phyloP scores from a whole-genome alignment of 2,888 invertebrate species.

The Macaria liturata region DNA sequence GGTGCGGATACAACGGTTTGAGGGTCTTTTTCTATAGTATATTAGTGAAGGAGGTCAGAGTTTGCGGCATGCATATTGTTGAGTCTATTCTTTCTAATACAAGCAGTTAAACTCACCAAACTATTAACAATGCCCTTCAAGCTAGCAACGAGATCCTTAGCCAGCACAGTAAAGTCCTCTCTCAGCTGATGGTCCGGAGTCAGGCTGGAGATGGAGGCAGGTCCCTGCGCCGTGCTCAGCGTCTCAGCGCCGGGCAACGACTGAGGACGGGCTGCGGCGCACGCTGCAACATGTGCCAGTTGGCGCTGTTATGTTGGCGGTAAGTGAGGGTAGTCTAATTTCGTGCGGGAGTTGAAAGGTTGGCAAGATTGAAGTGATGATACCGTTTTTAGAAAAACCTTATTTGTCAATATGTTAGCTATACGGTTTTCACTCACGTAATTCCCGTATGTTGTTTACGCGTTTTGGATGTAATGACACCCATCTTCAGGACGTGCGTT shows the following conservation, averaged over 20 bases:
- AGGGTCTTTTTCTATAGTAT: too few relatives aligned
- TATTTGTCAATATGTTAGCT: too few relatives aligned
- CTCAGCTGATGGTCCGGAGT: slow-evolving; percentile 80
- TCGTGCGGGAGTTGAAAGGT: slow-evolving; percentile 4
- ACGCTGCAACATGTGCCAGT: slow-evolving; percentile 50
- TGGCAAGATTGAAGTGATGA: neutral
- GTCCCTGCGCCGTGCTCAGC: slow-evolving; percentile 56
- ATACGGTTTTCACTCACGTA: too few relatives aligned
- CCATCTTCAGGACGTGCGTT: too few relatives aligned
- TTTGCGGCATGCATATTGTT: too few relatives aligned
- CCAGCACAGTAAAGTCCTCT: slow-evolving; percentile 87
- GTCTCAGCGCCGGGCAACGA: slow-evolving; percentile 81
- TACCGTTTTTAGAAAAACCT: too few relatives aligned
- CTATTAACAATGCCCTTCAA: slow-evolving; percentile 84
- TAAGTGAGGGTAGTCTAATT: neutral
- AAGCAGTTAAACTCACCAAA: slow-evolving; percentile 58
- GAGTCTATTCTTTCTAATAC: too few relatives aligned
- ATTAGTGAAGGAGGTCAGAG: too few relatives aligned
- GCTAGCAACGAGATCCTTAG: slow-evolving; percentile 86
- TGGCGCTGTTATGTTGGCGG: slow-evolving; percentile 1
- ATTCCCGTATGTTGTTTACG: too few relatives aligned
- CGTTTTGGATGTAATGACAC: too few relatives aligned
- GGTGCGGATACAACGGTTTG: too few relatives aligned
- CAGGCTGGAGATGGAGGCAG: slow-evolving; percentile 66
- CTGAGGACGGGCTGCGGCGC: slow-evolving; percentile 81